Evolutionary conservation across 2,113 vertebrate genomes (phyloP), one percentile per base, ranked within the genome.

Genomic region (Rhea americana): DNA sequence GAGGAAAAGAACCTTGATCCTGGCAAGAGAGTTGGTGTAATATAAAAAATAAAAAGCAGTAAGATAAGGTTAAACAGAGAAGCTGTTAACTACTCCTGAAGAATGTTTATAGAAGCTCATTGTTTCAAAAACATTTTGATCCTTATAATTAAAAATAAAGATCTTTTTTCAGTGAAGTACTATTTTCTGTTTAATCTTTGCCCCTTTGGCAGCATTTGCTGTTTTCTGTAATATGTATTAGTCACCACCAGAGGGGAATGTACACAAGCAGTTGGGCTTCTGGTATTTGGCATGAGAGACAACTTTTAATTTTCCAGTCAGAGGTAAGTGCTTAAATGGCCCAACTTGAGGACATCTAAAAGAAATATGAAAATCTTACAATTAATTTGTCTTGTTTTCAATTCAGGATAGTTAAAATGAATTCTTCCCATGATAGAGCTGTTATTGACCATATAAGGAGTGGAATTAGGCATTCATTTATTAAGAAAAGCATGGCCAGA

Each of bases 201-300:
- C 10, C 65, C 8, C 15, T 66, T 59, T 48, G n/a, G n/a, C 56
- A 74, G n/a, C 4, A 43, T 50, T 68, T 87, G 12, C 35, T 61
- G 9, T 53, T 79, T 87, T 80, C 28, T 88, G 95, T 85, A 95
- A 47, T 96, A 91, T 24, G n/a, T 70, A 5, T 2, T 16, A 22
- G 4, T 68, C 1, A 17, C 96, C 97, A 97, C 88, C 58, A 97
- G 97, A 97, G 97, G 96, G 96, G 12, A 94, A 92, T 68, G 61
- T 90, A 70, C 51, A 82, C 95, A 94, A 96, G 67, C 78, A 75
- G 24, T 83, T 97, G 59, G n/a, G 25, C 41, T 72, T 87, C 48
- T 65, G 13, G 66, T 62, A 13, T 55, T 17, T 62, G 32, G 7
- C 28, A 8, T 2, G 13, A 39, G 25, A 48, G 30, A 53, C 24